These are phyloP conservation scores for Tor tambroides DNA, from an alignment of 2,113 vertebrate genomes.

Conservation along the genomic window DNA sequence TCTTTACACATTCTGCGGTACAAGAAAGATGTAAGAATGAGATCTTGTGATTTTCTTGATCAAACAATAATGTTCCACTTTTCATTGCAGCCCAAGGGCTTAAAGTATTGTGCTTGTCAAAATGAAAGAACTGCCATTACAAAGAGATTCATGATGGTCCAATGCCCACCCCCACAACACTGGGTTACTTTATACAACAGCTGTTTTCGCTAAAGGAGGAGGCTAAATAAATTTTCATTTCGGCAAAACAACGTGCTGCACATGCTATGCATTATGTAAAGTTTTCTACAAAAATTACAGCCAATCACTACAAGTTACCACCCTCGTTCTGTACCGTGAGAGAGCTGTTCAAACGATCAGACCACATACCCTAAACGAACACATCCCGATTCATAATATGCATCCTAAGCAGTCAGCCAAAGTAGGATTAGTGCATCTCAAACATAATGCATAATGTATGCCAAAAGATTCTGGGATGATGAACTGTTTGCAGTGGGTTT, in stretches of 20 bases:
- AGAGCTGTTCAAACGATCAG: not conserved
- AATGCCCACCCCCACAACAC: constrained; percentile 52
- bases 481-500: not conserved
- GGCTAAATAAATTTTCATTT: not conserved
- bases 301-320: not conserved
- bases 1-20: constrained; percentile 37
- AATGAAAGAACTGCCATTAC: constrained; percentile 10
- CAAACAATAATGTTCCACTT: constrained; percentile 30
- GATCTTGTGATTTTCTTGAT: constrained; percentile 25
- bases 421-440: not conserved
- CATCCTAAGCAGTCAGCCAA: not conserved
- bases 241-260: not conserved
- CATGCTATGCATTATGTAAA: constrained; percentile 1
- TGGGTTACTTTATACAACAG: constrained; percentile 3
- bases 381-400: not conserved
- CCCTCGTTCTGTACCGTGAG: not conserved
- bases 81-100: not conserved
- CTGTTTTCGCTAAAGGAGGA: not conserved
- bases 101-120: constrained; percentile 32
- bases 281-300: not conserved
- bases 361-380: not conserved
- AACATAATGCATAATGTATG: not conserved
- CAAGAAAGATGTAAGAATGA: not conserved
- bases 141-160: constrained; percentile 39
- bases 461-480: not conserved